These are phyloP conservation scores for Acleris emargana DNA, from an alignment of 2,888 invertebrate genomes.

Conservation along the genomic window DNA sequence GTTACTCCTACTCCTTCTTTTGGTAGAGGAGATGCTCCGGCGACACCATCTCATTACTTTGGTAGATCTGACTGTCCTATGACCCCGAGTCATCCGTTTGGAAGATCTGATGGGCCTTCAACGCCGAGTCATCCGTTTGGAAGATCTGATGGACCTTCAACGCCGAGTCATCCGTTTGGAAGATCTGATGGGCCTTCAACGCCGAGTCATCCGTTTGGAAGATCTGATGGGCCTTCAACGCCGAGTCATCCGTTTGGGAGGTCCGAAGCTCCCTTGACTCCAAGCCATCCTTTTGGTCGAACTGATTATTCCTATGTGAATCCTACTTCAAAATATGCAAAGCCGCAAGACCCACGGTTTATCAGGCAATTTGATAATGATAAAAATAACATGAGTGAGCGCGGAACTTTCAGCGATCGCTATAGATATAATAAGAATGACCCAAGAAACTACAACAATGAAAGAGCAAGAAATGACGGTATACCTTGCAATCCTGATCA, in stretches of 20 bases:
- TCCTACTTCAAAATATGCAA: constrained; percentile 43
- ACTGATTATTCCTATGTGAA: constrained; percentile 41
- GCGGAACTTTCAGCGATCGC: constrained; percentile 53
- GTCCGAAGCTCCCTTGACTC: constrained; percentile 44
- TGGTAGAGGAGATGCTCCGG: constrained; percentile 54
- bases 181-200: constrained; percentile 45
- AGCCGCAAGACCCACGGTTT: constrained; percentile 60
- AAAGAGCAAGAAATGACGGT: constrained; percentile 49
- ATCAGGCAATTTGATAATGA: constrained; percentile 61
- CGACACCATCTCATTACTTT: constrained; percentile 55
- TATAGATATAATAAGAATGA: constrained; percentile 27
- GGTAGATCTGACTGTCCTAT: constrained; percentile 55
- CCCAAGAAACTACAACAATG: constrained; percentile 48
- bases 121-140: constrained; percentile 53
- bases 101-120: constrained; percentile 50
- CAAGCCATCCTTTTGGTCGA: constrained; percentile 44
- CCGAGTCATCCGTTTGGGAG: constrained; percentile 50
- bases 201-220: constrained; percentile 44
- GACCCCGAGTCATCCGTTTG: constrained; percentile 61
- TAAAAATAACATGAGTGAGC: constrained; percentile 48
- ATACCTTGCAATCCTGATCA: constrained; percentile 45
- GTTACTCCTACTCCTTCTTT: constrained; percentile 50
- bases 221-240: constrained; percentile 44
- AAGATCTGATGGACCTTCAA: constrained; percentile 46
- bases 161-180: constrained; percentile 48